Evolutionary conservation across 2,113 vertebrate species (phyloP).

Genomic region (Albula glossodonta): DNA sequence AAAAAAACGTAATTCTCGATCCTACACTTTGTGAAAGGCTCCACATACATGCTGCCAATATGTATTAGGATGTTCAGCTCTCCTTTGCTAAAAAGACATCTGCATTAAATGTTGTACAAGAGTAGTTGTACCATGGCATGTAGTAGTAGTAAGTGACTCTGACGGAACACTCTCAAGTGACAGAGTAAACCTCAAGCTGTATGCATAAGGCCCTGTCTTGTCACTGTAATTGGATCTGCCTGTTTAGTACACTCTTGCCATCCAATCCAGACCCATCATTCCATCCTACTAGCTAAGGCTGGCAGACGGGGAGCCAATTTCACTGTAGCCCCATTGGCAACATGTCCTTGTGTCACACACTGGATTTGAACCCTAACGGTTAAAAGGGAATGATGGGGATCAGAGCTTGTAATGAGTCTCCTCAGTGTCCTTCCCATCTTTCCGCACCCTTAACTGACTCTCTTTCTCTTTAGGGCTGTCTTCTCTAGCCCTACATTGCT

Average conservation of each 20-base stretch:
- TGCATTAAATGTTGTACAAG: no score
- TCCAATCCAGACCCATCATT: background rate
- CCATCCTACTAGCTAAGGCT: background rate
- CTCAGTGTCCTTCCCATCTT: background rate
- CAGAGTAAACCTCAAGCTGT: background rate
- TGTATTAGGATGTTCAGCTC: background rate
- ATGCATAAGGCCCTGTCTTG: background rate
- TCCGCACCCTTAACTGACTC: background rate
- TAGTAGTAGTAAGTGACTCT: no score
- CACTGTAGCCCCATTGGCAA: background rate
- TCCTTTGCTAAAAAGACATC: no score
- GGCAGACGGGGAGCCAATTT: background rate
- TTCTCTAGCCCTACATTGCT: constrained; percentile 79
- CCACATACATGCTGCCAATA: background rate
- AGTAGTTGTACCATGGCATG: no score
- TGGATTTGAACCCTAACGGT: background rate
- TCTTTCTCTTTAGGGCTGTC: constrained; percentile 17
- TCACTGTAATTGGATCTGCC: background rate
- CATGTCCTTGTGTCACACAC: background rate
- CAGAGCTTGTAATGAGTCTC: background rate
- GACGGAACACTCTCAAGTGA: no score
- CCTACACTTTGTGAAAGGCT: background rate
- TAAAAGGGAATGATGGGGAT: background rate
- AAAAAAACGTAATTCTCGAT: background rate
- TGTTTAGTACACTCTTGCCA: background rate